A percentile compares a stretch with the other conserved stretches of the same genome.
Conservation (phyloP, 2,113 vertebrate genomes). For the Nymphicus hollandicus region DNA sequence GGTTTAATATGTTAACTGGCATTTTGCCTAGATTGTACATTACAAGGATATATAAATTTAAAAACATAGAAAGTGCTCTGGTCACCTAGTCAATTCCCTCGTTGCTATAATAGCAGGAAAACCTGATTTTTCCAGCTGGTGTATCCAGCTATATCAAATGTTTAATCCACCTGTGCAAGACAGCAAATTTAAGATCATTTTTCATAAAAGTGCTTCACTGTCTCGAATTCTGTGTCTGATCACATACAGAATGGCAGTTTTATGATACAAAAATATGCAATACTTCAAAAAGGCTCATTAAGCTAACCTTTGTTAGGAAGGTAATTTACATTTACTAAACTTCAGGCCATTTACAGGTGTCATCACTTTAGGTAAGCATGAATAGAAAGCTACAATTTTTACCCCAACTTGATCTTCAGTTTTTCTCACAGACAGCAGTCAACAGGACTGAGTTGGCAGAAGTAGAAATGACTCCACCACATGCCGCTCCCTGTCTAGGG, state of each 20-base stretch:
- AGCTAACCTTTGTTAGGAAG: neutral
- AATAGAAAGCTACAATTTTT: constrained; percentile 2
- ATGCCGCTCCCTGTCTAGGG: neutral
- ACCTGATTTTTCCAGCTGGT: constrained; percentile 26
- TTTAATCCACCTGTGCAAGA: constrained; percentile 19
- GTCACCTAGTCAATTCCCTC: neutral
- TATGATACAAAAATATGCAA: constrained; percentile 28
- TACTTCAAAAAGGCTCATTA: constrained; percentile 48
- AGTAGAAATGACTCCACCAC: neutral
- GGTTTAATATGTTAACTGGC: neutral
- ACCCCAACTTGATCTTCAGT: neutral
- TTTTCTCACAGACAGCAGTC: constrained; percentile 17
- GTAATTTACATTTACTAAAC: constrained; percentile 45
- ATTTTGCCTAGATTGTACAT: neutral
- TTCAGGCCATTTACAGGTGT: neutral
- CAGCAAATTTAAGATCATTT: constrained; percentile 23
- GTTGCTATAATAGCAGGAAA: neutral
- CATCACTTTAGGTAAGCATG: neutral
- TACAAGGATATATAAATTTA: neutral
- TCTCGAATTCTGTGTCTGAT: constrained; percentile 10
- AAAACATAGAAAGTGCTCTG: neutral
- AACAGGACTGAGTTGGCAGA: neutral
- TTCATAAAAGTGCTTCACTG: neutral
- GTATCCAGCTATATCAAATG: neutral
- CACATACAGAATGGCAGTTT: neutral